Evolutionary conservation across 2,888 invertebrate genomes (phyloP), one percentile per base, ranked within the genome.

Genomic region (Diplazon laetatorius): DNA sequence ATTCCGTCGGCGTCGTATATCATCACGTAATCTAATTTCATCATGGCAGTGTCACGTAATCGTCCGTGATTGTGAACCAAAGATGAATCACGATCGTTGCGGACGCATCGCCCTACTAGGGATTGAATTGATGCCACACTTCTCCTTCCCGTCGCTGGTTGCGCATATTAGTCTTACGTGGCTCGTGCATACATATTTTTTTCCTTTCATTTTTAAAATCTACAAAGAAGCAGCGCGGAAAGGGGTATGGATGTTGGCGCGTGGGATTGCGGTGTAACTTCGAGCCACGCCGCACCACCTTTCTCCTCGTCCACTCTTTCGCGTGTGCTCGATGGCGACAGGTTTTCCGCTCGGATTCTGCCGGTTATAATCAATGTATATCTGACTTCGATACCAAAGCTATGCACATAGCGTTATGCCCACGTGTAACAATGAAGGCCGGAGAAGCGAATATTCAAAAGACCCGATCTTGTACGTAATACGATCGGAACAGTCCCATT

Each of bases 191-290:
- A 10, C 50, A 42, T 39, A 44, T 59, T 14, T 52, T 16, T 4
- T 18, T 57, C 52, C 16, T 55, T 70, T 59, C 48, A 12, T 35
- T 55, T 65, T 72, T 46, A 2, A 30, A 30, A 30, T 30, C 10
- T 30, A 46, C 57, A 30, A 68, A 72, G 60, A 66, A 55, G 55
- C 73, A 48, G n/a, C 59, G 50, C 39, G 12, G 37, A 30, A 55
- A 65, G 77, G 59, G 48, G 77, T 50, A 39, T 55, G 30, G 44
- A 73, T 78, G 59, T 73, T 57, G 10, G 39, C 62, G 55, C 59
- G 73, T 73, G 68, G 77, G 72, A 77, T 69, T 72, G 60, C 42
- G 50, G 48, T 65, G 72, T 77, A 78, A 73, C 77, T 73, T 78
- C 77, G 77, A 63, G 63, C 35, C 50, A n/a, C n/a, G 52, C 74